A percentile compares a stretch with the other conserved stretches of the same genome.
Conservation (phyloP, 2,797 vertebrate genomes). For the Leucoraja ocellata region DNA sequence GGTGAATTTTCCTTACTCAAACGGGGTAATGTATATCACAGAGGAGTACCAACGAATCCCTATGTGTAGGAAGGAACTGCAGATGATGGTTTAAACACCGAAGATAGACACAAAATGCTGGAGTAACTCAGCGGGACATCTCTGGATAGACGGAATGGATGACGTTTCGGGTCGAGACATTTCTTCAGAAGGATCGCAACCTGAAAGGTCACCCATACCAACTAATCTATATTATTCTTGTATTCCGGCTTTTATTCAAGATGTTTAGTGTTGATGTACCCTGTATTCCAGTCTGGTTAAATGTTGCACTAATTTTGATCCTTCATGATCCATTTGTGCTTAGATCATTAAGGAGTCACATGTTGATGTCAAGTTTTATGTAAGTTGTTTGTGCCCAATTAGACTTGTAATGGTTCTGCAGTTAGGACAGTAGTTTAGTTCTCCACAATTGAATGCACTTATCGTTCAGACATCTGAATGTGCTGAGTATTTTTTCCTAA, state of each 20-base stretch:
- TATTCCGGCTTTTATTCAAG: background rate
- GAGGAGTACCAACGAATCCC: too few species aligned
- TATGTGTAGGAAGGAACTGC: background rate
- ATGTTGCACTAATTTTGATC: background rate
- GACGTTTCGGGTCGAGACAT: too few species aligned
- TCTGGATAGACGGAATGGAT: too few species aligned
- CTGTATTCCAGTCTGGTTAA: background rate
- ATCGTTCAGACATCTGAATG: background rate
- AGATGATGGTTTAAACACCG: too few species aligned
- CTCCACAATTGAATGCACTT: background rate
- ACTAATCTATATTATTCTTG: background rate
- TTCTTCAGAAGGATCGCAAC: too few species aligned
- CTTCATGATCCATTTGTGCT: background rate
- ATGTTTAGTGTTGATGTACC: background rate
- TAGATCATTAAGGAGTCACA: background rate
- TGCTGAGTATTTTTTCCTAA: background rate
- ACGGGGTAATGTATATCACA: too few species aligned
- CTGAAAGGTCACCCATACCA: too few species aligned
- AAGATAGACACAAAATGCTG: too few species aligned
- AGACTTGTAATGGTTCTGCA: background rate
- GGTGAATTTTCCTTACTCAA: too few species aligned
- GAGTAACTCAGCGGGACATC: too few species aligned
- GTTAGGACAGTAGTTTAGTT: background rate
- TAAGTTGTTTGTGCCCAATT: conserved; percentile 4
- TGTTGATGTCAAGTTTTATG: conserved; percentile 21